These are phyloP conservation scores for Panthera uncia DNA, from an alignment of 2,113 vertebrate genomes.

Conservation along the genomic window DNA sequence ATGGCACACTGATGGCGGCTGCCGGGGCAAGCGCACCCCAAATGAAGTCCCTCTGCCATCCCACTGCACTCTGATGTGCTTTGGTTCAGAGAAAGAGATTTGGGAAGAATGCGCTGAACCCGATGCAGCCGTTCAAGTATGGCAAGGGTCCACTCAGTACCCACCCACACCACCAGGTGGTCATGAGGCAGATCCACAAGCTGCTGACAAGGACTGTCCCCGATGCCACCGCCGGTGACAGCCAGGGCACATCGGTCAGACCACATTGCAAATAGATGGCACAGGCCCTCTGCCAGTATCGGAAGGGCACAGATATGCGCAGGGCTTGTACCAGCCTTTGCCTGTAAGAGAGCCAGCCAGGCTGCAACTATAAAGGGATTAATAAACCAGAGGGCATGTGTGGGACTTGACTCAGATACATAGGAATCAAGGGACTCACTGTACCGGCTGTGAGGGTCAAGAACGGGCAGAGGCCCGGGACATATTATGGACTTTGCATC, in stretches of 20 bases:
- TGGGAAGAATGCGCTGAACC: background rate
- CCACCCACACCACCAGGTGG: background rate
- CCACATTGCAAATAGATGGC: background rate
- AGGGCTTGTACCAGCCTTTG: background rate
- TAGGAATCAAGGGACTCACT: too few relatives aligned
- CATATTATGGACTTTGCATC: too few relatives aligned
- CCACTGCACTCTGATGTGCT: background rate
- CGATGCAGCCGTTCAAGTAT: background rate
- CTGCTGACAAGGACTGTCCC: background rate
- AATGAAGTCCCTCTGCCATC: background rate
- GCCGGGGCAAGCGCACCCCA: background rate
- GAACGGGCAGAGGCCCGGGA: too few relatives aligned
- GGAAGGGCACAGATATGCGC: background rate
- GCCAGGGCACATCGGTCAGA: fast-evolving
- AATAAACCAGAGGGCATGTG: too few relatives aligned
- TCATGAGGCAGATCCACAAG: background rate
- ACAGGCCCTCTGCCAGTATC: background rate
- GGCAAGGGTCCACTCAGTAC: background rate
- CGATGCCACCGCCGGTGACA: background rate
- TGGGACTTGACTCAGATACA: too few relatives aligned
- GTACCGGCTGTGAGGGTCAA: too few relatives aligned
- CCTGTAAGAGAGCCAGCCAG: background rate
- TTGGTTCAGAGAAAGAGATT: background rate
- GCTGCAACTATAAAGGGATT: too few relatives aligned
- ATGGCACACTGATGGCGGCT: background rate